phyloP scores from a whole-genome alignment of 2,797 vertebrate species.

The Pseudomugil tenellus region DNA sequence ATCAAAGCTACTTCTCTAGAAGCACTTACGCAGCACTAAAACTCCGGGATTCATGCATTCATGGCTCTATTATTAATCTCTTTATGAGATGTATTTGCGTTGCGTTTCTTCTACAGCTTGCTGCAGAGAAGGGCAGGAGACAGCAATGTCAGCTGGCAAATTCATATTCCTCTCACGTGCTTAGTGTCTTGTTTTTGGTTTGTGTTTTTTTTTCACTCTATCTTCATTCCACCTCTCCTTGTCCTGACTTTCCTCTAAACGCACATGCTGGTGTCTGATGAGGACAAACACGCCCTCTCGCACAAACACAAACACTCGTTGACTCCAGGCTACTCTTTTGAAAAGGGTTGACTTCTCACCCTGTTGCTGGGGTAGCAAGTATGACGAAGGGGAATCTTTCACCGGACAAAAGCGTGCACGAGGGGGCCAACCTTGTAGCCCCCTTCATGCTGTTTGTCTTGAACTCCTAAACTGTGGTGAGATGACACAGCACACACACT shows the following conservation, averaged over 20 bases:
- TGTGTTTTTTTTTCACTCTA: constrained; percentile 15
- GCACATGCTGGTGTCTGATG: constrained; percentile 34
- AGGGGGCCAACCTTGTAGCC: constrained; percentile 70
- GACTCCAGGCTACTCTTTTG: constrained; percentile 53
- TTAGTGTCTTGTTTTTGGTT: constrained; percentile 19
- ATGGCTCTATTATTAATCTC: constrained; percentile 56
- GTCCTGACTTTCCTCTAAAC: constrained; percentile 46
- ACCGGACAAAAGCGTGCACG: constrained; percentile 69
- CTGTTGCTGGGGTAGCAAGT: constrained; percentile 68
- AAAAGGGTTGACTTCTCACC: constrained; percentile 75
- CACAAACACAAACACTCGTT: constrained; percentile 23
- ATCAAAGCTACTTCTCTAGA: constrained; percentile 57
- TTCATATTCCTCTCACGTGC: constrained; percentile 57
- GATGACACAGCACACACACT: constrained; percentile 61
- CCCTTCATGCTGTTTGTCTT: constrained; percentile 79
- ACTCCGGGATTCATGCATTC: constrained; percentile 42
- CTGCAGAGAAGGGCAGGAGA: constrained; percentile 12
- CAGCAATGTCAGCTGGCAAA: constrained; percentile 53
- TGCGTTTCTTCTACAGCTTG: constrained; percentile 27
- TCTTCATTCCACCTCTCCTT: constrained; percentile 31
- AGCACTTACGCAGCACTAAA: constrained; percentile 62
- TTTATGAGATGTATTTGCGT: constrained; percentile 29
- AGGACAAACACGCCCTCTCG: constrained; percentile 50
- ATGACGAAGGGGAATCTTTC: constrained; percentile 63
- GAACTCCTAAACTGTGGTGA: constrained; percentile 59